phyloP scores from a whole-genome alignment of 2,113 vertebrate genomes.

The Epinephelus cyanopodus region DNA sequence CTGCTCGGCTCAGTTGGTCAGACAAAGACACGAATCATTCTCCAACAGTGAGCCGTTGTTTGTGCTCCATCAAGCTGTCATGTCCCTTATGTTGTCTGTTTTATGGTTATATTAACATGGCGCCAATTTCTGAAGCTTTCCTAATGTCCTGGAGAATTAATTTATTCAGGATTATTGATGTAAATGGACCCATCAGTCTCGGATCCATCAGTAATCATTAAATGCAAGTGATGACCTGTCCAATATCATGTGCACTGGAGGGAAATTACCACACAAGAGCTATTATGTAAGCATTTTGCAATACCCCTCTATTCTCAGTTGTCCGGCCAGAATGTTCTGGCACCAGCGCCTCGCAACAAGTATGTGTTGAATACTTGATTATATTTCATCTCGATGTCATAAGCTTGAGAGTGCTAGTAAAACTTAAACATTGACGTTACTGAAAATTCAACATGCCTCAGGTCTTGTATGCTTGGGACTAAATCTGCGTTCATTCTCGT shows the following conservation, averaged over 20 bases:
- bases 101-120: background rate
- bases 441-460: constrained; percentile 1
- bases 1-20: background rate
- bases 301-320: constrained; percentile 12
- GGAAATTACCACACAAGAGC: constrained; percentile 7
- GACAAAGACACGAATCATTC: background rate
- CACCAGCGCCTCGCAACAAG: constrained; percentile 11
- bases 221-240: constrained; percentile 2
- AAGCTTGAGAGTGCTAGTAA: constrained; percentile 1
- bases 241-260: constrained; percentile 1
- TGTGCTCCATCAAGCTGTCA: background rate
- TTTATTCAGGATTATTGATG: background rate
- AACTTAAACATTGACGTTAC: background rate
- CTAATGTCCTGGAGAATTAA: background rate
- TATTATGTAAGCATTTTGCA: constrained; percentile 13
- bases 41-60: background rate
- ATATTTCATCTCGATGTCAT: constrained; percentile 9
- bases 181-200: background rate
- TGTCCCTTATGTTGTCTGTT: background rate
- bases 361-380: constrained; percentile 27
- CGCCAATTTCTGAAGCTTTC: background rate
- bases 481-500: background rate
- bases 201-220: background rate
- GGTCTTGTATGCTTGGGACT: background rate
- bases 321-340: constrained; percentile 27